Conservation (phyloP, 1,140 invertebrate genomes). For the Camponotus floridanus region DNA sequence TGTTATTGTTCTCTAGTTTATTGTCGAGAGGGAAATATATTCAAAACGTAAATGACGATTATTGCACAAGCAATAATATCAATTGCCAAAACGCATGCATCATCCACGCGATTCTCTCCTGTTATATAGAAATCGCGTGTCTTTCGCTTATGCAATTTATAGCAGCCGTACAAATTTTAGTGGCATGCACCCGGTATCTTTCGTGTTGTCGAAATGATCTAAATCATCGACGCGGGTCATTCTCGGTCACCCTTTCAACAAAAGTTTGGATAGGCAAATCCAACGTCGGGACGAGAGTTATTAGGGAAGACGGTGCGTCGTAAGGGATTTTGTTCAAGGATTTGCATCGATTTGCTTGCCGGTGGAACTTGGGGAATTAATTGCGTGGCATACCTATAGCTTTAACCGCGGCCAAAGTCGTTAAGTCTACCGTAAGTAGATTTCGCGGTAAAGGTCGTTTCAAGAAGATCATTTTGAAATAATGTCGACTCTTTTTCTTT, state of each 20-base stretch:
- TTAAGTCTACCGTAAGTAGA: slow-evolving; percentile 54
- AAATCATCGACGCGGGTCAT: slow-evolving; percentile 23
- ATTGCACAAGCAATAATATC: not conserved
- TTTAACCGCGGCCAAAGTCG: slow-evolving; percentile 47
- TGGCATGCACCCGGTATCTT: not conserved
- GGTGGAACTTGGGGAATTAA: slow-evolving; percentile 51
- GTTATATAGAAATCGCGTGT: not conserved
- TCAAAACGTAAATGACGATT: not conserved
- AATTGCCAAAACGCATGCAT: not conserved
- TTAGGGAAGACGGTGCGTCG: slow-evolving; percentile 34
- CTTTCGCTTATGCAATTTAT: not conserved
- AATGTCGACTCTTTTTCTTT: not conserved
- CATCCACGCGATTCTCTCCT: not conserved
- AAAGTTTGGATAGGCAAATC: slow-evolving; percentile 58
- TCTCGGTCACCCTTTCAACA: slow-evolving; percentile 20
- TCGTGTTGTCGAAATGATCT: not conserved
- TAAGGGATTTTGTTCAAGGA: slow-evolving; percentile 56
- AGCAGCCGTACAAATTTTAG: not conserved
- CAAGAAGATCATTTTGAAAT: slow-evolving; percentile 27
- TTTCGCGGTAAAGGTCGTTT: slow-evolving; percentile 44
- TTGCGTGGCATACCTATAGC: slow-evolving; percentile 44
- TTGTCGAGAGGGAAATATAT: too few relatives aligned
- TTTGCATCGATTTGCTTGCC: slow-evolving; percentile 58
- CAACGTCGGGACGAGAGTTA: slow-evolving; percentile 44
- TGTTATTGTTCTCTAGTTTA: not conserved